phyloP scores from a whole-genome alignment of 2,797 vertebrate genomes.

The Sebastes iracundus region DNA sequence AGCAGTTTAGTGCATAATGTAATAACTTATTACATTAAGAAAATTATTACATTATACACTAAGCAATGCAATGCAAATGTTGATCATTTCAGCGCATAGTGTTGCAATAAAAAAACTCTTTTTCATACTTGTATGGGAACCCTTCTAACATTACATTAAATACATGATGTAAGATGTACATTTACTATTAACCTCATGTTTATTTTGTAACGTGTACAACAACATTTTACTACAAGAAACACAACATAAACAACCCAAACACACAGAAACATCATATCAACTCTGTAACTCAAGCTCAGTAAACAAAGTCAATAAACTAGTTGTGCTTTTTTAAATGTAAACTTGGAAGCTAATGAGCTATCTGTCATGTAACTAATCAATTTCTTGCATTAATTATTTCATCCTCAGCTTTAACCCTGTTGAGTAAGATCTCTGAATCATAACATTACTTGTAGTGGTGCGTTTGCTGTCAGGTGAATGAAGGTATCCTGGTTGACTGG shows the following conservation, averaged over 20 bases:
- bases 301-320: too few relatives aligned
- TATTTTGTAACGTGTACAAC: neutral
- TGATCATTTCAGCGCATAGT: neutral
- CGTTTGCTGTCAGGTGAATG: neutral
- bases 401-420: too few relatives aligned
- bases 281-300: neutral
- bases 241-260: neutral
- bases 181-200: neutral
- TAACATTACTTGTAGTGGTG: neutral
- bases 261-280: neutral
- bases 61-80: neutral
- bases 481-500: too few relatives aligned
- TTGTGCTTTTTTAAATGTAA: neutral
- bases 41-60: neutral
- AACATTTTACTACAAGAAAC: neutral
- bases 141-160: neutral
- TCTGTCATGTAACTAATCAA: fast-evolving
- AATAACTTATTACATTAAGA: neutral
- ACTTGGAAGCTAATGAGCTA: neutral
- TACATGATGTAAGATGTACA: neutral
- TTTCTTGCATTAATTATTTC: neutral
- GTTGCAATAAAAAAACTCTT: neutral
- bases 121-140: neutral
- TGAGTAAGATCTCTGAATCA: neutral
- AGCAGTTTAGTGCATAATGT: too few relatives aligned